These are phyloP conservation scores for Rhea americana DNA, from an alignment of 2,113 vertebrate genomes.

Conservation along the genomic window DNA sequence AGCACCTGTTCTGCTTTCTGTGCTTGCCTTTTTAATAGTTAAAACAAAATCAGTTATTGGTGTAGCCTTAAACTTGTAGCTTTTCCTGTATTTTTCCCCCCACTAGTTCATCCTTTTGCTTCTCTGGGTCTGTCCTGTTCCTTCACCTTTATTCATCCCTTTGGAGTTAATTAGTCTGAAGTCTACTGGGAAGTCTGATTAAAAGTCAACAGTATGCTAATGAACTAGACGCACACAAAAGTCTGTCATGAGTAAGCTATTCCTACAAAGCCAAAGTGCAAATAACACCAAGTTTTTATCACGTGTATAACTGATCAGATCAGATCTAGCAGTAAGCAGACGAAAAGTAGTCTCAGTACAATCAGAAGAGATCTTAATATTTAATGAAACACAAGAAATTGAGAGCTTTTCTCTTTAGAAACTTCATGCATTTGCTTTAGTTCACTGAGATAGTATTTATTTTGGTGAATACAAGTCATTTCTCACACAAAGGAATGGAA, in stretches of 20 bases:
- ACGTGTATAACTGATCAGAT: not conserved
- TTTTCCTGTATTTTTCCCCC: not conserved
- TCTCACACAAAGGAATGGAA: not conserved
- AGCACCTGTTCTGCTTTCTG: slow-evolving; percentile 1
- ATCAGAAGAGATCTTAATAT: not conserved
- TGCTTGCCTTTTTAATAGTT: not conserved
- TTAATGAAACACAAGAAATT: not conserved
- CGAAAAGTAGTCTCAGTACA: not conserved
- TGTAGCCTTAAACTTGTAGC: not conserved
- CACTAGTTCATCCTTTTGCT: not conserved
- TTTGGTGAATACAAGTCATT: not conserved
- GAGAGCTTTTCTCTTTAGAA: not conserved
- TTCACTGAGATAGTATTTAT: not conserved
- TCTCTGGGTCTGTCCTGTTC: not conserved
- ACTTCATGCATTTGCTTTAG: not conserved
- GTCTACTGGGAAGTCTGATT: not conserved
- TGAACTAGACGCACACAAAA: not conserved
- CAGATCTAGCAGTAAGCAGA: not conserved
- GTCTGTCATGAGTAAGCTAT: not conserved
- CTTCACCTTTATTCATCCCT: not conserved
- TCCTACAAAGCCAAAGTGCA: not conserved
- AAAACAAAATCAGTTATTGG: not conserved
- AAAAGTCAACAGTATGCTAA: not conserved
- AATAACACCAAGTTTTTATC: not conserved
- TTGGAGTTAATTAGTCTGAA: not conserved